A percentile compares a stretch with the other conserved stretches of the same genome.
Conservation (phyloP, 2,797 vertebrate genomes). For the Pitangus sulphuratus region DNA sequence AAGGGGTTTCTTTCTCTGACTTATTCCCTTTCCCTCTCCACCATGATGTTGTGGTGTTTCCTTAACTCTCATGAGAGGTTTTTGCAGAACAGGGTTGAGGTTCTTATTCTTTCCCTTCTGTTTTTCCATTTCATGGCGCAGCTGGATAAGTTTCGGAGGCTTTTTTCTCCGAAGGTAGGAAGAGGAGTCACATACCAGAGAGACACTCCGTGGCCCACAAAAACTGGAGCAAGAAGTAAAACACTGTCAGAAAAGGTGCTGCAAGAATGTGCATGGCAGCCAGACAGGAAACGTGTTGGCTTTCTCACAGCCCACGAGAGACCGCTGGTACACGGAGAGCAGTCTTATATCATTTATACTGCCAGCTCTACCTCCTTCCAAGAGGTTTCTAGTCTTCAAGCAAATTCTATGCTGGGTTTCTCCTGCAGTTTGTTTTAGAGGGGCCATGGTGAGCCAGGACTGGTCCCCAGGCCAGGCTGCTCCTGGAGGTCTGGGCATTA, state of each 20-base stretch:
- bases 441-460: fast-evolving
- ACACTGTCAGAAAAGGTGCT: neutral
- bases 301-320: neutral
- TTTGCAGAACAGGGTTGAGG: neutral
- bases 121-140: neutral
- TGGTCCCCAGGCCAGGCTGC: fast-evolving
- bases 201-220: neutral
- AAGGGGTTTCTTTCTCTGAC: neutral
- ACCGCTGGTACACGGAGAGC: neutral
- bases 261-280: neutral
- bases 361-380: fast-evolving
- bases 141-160: neutral
- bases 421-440: neutral
- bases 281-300: fast-evolving
- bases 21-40: neutral
- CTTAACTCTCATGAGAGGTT: neutral
- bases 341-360: neutral
- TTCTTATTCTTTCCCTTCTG: neutral
- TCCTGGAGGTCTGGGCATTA: neutral
- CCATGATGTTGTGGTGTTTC: neutral
- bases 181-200: neutral
- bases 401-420: fast-evolving
- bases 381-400: neutral
- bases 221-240: neutral
- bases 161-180: neutral